These are phyloP conservation scores for Cavia porcellus DNA, from an alignment of 2,113 vertebrate genomes.

Conservation along the genomic window DNA sequence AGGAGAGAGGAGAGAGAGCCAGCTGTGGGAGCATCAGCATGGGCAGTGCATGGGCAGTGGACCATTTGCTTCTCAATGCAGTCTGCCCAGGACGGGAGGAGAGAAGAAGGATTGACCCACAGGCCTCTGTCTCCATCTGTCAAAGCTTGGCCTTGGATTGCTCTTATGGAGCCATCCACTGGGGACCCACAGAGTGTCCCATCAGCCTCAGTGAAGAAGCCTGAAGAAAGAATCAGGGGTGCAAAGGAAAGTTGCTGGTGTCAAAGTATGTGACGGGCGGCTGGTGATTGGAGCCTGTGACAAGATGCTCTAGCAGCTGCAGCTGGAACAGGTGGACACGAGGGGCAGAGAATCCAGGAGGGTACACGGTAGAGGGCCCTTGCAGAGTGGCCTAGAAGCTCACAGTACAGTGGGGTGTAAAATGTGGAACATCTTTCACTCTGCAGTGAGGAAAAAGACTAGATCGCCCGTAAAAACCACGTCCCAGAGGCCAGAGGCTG, in stretches of 20 bases:
- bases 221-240: neutral
- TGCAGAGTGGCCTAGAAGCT: neutral
- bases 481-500: neutral
- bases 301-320: neutral
- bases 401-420: neutral
- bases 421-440: neutral
- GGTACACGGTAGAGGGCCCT: neutral
- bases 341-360: neutral
- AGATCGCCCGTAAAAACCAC: neutral
- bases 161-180: neutral
- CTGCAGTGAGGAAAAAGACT: neutral
- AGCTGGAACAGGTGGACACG: neutral
- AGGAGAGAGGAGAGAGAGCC: neutral
- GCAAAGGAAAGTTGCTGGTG: neutral
- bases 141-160: neutral
- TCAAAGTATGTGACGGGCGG: fast-evolving
- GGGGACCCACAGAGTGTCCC: neutral
- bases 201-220: no score
- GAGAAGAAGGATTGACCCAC: neutral
- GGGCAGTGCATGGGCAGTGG: neutral
- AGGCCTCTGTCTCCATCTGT: neutral
- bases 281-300: neutral
- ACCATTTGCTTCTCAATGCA: neutral
- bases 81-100: neutral
- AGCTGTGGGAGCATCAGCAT: neutral